phyloP scores from a whole-genome alignment of 1,140 invertebrate species.

The Coelopa frigida region DNA sequence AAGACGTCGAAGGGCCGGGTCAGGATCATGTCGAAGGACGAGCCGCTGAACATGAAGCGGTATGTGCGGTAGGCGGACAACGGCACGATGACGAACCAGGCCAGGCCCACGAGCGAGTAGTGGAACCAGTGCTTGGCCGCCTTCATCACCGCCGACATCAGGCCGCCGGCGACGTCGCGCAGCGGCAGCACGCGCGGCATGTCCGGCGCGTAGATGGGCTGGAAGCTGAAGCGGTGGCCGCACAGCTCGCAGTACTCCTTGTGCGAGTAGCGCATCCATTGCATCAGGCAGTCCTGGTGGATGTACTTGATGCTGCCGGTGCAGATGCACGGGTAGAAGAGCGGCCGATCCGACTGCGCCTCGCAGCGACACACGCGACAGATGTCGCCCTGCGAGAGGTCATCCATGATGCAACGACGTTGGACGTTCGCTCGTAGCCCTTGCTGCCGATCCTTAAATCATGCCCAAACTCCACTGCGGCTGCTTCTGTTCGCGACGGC shows the following conservation, averaged over 20 bases:
- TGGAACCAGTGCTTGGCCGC: constrained; percentile 95
- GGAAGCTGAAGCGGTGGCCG: constrained; percentile 95
- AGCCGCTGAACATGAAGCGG: constrained; percentile 82
- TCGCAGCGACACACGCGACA: constrained; percentile 97
- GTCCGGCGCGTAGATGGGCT: constrained; percentile 97
- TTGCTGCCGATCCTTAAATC: too few species aligned
- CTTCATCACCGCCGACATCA: constrained; percentile 81
- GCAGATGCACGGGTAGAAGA: constrained; percentile 98
- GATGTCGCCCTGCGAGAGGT: constrained; percentile 53
- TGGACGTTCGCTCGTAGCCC: too few species aligned
- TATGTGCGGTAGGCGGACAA: constrained; percentile 95
- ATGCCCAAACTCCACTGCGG: too few species aligned
- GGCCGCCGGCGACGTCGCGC: constrained; percentile 78
- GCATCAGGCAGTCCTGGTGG: constrained; percentile 86
- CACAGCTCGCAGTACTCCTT: constrained; percentile 99
- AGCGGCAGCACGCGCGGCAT: constrained; percentile 95
- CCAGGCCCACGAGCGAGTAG: constrained; percentile 87
- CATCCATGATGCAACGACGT: constrained; percentile 36
- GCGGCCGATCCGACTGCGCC: constrained; percentile 65
- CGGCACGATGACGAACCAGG: constrained; percentile 97
- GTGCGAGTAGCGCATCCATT: constrained; percentile 90
- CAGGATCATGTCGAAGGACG: constrained; percentile 74
- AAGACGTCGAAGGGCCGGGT: constrained; percentile 87
- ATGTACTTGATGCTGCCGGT: constrained; percentile 99
- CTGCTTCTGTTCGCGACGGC: too few species aligned